Evolutionary conservation across 2,113 vertebrate genomes (phyloP).

Genomic region (Syrmaticus mikado): DNA sequence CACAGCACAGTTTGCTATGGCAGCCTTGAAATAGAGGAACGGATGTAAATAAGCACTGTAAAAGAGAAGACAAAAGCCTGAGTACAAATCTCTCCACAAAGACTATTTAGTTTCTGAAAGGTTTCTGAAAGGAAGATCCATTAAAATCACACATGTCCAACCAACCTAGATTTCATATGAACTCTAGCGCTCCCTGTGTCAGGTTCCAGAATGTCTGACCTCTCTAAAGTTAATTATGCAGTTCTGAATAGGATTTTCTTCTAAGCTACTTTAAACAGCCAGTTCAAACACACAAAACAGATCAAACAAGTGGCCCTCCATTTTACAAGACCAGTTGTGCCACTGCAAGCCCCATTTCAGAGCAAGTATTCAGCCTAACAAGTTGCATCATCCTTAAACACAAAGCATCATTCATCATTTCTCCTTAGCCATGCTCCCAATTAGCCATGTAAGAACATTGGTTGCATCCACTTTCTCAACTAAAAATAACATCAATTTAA

Average conservation of each 20-base stretch:
- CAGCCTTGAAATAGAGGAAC: neutral
- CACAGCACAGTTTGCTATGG: neutral
- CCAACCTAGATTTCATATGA: neutral
- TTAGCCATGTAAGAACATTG: slow-evolving; percentile 1
- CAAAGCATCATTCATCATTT: neutral
- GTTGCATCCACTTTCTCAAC: neutral
- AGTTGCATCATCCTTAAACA: neutral
- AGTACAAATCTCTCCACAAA: neutral
- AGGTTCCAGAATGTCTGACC: neutral
- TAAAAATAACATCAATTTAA: neutral
- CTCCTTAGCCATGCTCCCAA: slow-evolving; percentile 15
- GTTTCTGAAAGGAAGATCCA: neutral
- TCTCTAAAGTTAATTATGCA: neutral
- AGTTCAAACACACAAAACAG: neutral
- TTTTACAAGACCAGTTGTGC: neutral
- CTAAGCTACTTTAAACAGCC: neutral
- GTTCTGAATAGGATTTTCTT: neutral
- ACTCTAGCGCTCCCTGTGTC: neutral
- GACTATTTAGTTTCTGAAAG: neutral
- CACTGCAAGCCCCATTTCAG: neutral
- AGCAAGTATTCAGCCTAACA: neutral
- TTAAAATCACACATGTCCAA: neutral
- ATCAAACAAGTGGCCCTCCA: neutral
- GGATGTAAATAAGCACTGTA: neutral
- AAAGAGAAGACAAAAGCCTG: neutral